These are phyloP conservation scores for Dinoponera quadriceps DNA, from an alignment of 1,140 invertebrate genomes.

Conservation along the genomic window DNA sequence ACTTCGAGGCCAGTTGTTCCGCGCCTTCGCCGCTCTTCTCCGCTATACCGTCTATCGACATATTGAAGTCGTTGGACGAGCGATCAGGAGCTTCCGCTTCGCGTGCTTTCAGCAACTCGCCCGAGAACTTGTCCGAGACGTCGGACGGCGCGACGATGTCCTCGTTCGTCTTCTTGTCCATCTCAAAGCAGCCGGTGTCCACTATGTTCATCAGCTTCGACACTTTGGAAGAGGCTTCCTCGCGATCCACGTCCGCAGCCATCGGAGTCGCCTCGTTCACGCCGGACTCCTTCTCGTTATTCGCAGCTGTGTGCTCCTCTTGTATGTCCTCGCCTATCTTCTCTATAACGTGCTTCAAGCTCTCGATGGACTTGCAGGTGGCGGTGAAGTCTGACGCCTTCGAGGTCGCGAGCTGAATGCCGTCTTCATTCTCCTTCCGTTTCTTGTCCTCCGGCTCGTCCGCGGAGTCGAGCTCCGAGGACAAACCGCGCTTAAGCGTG, in stretches of 20 bases:
- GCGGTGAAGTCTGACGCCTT: constrained; percentile 69
- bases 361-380: constrained; percentile 82
- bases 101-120: neutral
- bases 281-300: constrained; percentile 44
- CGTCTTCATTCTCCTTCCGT: constrained; percentile 56
- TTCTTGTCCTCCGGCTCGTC: constrained; percentile 67
- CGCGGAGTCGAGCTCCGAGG: constrained; percentile 17
- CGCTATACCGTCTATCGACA: constrained; percentile 43
- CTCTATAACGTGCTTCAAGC: constrained; percentile 78
- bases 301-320: constrained; percentile 27
- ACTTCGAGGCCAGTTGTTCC: constrained; percentile 33
- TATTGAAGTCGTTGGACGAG: constrained; percentile 50
- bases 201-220: constrained; percentile 1
- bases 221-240: constrained; percentile 23
- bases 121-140: constrained; percentile 1
- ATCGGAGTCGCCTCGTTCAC: neutral
- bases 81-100: constrained; percentile 10
- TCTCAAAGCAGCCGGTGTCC: constrained; percentile 25
- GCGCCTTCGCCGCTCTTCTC: constrained; percentile 30
- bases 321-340: constrained; percentile 77
- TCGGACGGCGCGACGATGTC: neutral
- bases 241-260: neutral
- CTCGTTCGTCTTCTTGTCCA: constrained; percentile 29
- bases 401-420: constrained; percentile 34
- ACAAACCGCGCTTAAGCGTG: constrained; percentile 63